phyloP scores from a whole-genome alignment of 2,113 vertebrate species.

The Chlamydotis undulata region DNA sequence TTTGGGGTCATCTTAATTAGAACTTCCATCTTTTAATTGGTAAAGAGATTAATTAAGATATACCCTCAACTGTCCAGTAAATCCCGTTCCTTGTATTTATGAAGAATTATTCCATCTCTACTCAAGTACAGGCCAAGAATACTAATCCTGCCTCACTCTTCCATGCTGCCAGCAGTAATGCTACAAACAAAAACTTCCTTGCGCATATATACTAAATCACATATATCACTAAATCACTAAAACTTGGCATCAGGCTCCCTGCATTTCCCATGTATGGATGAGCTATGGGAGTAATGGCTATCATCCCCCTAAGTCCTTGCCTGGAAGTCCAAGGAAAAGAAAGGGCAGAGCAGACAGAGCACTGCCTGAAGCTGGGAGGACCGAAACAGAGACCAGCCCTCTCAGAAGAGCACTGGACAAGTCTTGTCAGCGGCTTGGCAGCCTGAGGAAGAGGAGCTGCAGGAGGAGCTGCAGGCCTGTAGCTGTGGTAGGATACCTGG shows the following conservation, averaged over 20 bases:
- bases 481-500: not conserved
- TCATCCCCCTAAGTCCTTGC: not conserved
- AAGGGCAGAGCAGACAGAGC: not conserved
- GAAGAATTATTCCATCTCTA: not conserved
- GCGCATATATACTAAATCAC: not conserved
- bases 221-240: not conserved
- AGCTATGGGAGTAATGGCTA: not conserved
- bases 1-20: constrained; percentile 56
- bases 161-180: not conserved
- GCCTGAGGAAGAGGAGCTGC: not conserved
- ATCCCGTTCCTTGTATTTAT: not conserved
- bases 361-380: not conserved
- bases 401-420: not conserved
- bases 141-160: not conserved
- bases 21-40: constrained; percentile 51
- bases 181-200: not conserved
- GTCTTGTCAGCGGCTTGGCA: not conserved
- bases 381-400: not conserved
- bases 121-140: not conserved
- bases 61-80: not conserved
- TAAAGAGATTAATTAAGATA: constrained; percentile 64
- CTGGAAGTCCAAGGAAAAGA: not conserved
- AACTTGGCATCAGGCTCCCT: not conserved
- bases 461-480: not conserved
- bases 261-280: not conserved